Percentiles rank a stretch among this genome's conserved stretches.
Evolutionary conservation across 1,140 invertebrate species (phyloP).

Genomic region (Branchinecta lindahli): DNA sequence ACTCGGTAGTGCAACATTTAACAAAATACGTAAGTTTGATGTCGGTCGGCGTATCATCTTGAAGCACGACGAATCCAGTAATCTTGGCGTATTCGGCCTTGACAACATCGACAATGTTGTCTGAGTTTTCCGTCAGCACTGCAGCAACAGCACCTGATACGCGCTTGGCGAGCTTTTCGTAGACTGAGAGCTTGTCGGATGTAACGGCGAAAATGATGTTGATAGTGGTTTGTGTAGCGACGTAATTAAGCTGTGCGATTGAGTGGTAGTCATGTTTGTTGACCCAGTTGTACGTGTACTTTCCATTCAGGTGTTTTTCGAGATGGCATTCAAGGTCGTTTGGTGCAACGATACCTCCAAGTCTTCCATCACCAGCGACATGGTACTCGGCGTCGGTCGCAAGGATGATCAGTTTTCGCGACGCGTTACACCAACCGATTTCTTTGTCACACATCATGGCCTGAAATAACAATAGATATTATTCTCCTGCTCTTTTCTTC

Average conservation of each 20-base stretch:
- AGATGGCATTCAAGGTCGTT: conserved; percentile 48
- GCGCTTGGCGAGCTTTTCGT: conserved; percentile 35
- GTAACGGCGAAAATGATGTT: conserved; percentile 50
- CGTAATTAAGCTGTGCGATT: conserved; percentile 27
- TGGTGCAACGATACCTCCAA: conserved; percentile 45
- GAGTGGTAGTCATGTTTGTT: conserved; percentile 26
- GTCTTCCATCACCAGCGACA: conserved; percentile 47
- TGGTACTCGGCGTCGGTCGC: too few relatives aligned
- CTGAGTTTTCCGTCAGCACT: too few relatives aligned
- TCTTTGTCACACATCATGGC: conserved; percentile 43
- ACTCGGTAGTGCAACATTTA: conserved; percentile 31
- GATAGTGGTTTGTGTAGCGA: conserved; percentile 37
- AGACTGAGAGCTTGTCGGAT: conserved; percentile 37
- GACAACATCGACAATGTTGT: too few relatives aligned
- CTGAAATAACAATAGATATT: too few relatives aligned
- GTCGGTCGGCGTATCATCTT: conserved; percentile 36
- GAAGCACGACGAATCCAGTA: conserved; percentile 35
- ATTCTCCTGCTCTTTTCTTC: too few relatives aligned
- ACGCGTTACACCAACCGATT: conserved; percentile 41
- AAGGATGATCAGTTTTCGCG: conserved; percentile 43
- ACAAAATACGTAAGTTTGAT: conserved; percentile 39
- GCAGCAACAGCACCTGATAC: conserved; percentile 37
- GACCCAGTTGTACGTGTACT: conserved; percentile 34
- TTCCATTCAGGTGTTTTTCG: conserved; percentile 29
- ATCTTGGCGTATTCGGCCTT: too few relatives aligned